A percentile compares a stretch with the other conserved stretches of the same genome.
These are phyloP conservation scores for Phalloptychus januarius DNA, from an alignment of 2,797 vertebrate species.

Conservation along the genomic window DNA sequence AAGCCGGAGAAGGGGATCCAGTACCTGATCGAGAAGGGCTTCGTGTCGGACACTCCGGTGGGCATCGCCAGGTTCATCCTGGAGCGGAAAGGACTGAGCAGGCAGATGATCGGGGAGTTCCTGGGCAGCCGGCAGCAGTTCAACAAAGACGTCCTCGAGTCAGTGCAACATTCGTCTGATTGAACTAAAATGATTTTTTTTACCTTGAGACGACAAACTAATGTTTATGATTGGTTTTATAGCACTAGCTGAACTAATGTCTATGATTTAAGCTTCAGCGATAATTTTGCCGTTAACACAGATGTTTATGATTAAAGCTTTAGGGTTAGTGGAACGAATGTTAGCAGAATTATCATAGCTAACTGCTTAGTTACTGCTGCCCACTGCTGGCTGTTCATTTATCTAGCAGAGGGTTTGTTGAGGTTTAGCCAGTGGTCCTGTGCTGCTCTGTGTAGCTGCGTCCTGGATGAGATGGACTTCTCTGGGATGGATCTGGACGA, in stretches of 20 bases:
- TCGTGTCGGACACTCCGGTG: conserved; percentile 92
- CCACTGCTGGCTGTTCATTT: not conserved
- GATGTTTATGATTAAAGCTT: too few species aligned
- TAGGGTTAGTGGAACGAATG: too few species aligned
- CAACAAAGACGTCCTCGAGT: conserved; percentile 95
- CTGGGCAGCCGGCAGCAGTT: conserved; percentile 94
- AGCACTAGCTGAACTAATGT: too few species aligned
- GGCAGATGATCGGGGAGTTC: conserved; percentile 97
- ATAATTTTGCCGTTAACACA: too few species aligned
- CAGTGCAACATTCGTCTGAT: conserved; percentile 46
- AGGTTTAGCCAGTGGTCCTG: not conserved
- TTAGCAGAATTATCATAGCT: too few species aligned
- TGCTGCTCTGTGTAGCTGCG: conserved; percentile 79
- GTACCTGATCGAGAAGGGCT: conserved; percentile 94
- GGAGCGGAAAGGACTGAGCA: conserved; percentile 93
- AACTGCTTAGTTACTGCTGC: too few species aligned
- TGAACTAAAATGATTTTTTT: too few species aligned
- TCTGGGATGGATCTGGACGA: conserved; percentile 95
- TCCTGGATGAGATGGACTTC: conserved; percentile 97
- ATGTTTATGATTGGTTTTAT: too few species aligned
- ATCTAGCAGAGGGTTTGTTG: not conserved
- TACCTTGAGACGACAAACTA: not conserved
- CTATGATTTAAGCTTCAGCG: too few species aligned
- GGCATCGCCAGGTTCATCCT: conserved; percentile 95
- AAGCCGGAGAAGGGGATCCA: conserved; percentile 97